Percentiles rank a stretch among this genome's conserved stretches.
These are phyloP conservation scores for Xestia ashworthii DNA, from an alignment of 2,888 invertebrate genomes.

Conservation along the genomic window DNA sequence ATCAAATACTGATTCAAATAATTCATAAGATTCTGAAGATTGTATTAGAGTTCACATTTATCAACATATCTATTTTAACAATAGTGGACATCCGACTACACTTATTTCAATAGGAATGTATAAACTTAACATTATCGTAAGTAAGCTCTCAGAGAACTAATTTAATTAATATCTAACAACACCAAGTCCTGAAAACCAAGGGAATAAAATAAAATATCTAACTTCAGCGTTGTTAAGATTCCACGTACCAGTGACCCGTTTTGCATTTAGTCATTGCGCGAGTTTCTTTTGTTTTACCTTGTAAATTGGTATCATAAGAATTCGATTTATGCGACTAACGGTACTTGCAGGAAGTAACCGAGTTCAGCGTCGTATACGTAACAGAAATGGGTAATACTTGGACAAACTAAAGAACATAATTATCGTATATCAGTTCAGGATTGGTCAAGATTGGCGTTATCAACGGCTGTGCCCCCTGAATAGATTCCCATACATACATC, in stretches of 20 bases:
- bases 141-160: conserved; percentile 70
- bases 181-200: conserved; percentile 54
- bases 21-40: conserved; percentile 43
- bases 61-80: conserved; percentile 54
- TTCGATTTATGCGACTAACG: conserved; percentile 53
- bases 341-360: conserved; percentile 28
- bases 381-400: conserved; percentile 11
- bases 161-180: conserved; percentile 63
- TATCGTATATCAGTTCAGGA: conserved; percentile 6
- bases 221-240: conserved; percentile 38
- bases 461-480: conserved; percentile 7
- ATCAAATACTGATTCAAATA: conserved; percentile 58
- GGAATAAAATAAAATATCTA: conserved; percentile 55
- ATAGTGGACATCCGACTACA: conserved; percentile 55
- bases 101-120: conserved; percentile 84
- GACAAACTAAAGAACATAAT: neutral
- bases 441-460: conserved; percentile 10
- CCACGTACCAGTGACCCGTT: conserved; percentile 42
- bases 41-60: conserved; percentile 30
- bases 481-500: conserved; percentile 23
- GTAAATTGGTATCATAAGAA: conserved; percentile 51
- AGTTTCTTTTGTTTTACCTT: conserved; percentile 31
- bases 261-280: conserved; percentile 52
- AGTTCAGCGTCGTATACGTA: conserved; percentile 31
- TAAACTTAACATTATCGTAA: conserved; percentile 80